A percentile compares a stretch with the other conserved stretches of the same genome.
These are phyloP conservation scores for Aphelenchoides besseyi DNA, from an alignment of 1,140 invertebrate species.

Conservation along the genomic window DNA sequence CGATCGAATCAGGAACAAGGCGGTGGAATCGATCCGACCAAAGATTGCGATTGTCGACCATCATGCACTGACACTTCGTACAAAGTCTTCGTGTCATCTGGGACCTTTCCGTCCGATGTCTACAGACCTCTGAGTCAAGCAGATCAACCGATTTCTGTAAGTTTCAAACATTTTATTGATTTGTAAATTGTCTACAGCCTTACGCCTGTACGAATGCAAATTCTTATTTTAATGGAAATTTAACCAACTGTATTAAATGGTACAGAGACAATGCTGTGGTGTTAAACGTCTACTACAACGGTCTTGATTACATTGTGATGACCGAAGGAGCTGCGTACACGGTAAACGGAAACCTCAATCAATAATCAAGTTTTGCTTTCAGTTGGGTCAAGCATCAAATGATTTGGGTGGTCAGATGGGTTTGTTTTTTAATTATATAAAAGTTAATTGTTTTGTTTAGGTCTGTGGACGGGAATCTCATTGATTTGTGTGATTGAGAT, in stretches of 20 bases:
- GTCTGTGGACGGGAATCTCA: slow-evolving; percentile 28
- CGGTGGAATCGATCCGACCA: slow-evolving; percentile 17
- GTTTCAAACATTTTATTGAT: neutral
- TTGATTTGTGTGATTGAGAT: slow-evolving; percentile 24
- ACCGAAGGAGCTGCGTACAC: slow-evolving; percentile 24
- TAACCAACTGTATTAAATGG: slow-evolving; percentile 24
- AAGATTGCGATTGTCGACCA: slow-evolving; percentile 24
- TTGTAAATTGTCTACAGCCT: neutral
- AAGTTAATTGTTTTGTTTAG: neutral
- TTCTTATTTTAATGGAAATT: slow-evolving; percentile 21
- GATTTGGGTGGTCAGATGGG: slow-evolving; percentile 34
- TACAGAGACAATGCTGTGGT: slow-evolving; percentile 29
- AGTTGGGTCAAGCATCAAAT: slow-evolving; percentile 26
- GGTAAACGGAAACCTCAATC: neutral
- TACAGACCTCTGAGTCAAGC: neutral
- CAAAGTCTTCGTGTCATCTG: neutral
- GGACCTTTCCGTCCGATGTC: slow-evolving; percentile 25
- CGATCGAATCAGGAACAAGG: neutral
- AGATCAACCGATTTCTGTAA: neutral
- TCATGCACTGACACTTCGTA: slow-evolving; percentile 10
- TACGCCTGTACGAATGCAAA: slow-evolving; percentile 27
- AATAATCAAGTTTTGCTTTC: slow-evolving; percentile 1
- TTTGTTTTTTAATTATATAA: slow-evolving; percentile 9
- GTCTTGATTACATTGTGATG: slow-evolving; percentile 21
- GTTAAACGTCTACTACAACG: slow-evolving; percentile 29